A percentile compares a stretch with the other conserved stretches of the same genome.
phyloP scores from a whole-genome alignment of 2,113 vertebrate species.

The Istiophorus platypterus region DNA sequence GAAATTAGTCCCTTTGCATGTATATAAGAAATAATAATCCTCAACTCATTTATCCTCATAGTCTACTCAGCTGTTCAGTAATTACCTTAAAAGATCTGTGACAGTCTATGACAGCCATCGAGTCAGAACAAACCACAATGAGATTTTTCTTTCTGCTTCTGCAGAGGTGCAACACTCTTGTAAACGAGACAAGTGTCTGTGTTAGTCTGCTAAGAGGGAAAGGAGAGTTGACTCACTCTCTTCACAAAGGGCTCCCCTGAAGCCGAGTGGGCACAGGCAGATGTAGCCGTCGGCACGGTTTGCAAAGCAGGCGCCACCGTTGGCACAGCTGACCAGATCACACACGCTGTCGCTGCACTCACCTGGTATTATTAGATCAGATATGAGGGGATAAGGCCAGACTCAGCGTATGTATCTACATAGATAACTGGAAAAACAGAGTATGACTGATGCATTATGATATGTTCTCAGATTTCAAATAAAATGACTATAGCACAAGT shows the following conservation, averaged over 20 bases:
- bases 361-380: conserved; percentile 77
- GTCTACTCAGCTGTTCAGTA: conserved; percentile 29
- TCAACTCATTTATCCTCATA: conserved; percentile 36
- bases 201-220: neutral
- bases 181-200: conserved; percentile 1
- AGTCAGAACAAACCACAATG: conserved; percentile 14
- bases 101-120: conserved; percentile 14
- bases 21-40: conserved; percentile 34
- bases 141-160: conserved; percentile 6
- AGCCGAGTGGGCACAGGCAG: conserved; percentile 95
- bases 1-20: conserved; percentile 13
- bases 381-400: neutral
- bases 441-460: neutral
- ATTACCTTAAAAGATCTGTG: conserved; percentile 46
- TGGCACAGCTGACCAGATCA: conserved; percentile 88
- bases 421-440: neutral
- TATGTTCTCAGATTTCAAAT: neutral
- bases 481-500: neutral
- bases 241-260: conserved; percentile 92
- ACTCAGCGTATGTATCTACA: neutral
- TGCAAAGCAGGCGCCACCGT: conserved; percentile 90
- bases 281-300: conserved; percentile 90
- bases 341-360: conserved; percentile 94
- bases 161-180: neutral
- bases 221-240: conserved; percentile 87